A percentile compares a stretch with the other conserved stretches of the same genome.
These are phyloP conservation scores for Xiphophorus hellerii DNA, from an alignment of 2,113 vertebrate species.

Conservation along the genomic window DNA sequence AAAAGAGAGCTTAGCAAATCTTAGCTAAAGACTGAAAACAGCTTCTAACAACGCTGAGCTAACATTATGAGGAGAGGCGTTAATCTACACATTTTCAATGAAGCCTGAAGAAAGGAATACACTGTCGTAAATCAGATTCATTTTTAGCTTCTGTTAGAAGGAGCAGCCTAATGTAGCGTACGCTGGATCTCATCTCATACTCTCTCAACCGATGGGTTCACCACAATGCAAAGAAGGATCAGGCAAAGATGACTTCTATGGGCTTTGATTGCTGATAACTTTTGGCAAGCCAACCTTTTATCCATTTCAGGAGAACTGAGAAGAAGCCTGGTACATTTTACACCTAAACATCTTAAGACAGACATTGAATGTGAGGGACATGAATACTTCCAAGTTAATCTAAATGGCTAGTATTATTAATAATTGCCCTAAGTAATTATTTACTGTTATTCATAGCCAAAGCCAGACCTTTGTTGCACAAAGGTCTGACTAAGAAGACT, in stretches of 20 bases:
- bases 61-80: slow-evolving; percentile 26
- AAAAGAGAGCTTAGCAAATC: slow-evolving; percentile 47
- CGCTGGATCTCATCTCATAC: slow-evolving; percentile 10
- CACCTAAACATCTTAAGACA: not conserved
- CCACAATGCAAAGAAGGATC: slow-evolving; percentile 23
- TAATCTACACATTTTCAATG: slow-evolving; percentile 46
- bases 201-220: slow-evolving; percentile 39
- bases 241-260: not conserved
- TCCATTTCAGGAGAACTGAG: not conserved
- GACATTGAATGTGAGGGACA: no score
- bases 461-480: no score
- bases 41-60: slow-evolving; percentile 12
- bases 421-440: no score
- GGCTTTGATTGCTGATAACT: not conserved
- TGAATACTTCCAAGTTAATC: no score
- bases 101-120: slow-evolving; percentile 30
- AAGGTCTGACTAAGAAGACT: no score
- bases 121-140: slow-evolving; percentile 42
- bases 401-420: no score
- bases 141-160: slow-evolving; percentile 17
- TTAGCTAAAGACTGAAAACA: slow-evolving; percentile 26
- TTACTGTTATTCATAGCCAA: no score
- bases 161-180: slow-evolving; percentile 34
- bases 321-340: not conserved
- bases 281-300: not conserved